phyloP scores from a whole-genome alignment of 2,113 vertebrate species.

The Motacilla alba region DNA sequence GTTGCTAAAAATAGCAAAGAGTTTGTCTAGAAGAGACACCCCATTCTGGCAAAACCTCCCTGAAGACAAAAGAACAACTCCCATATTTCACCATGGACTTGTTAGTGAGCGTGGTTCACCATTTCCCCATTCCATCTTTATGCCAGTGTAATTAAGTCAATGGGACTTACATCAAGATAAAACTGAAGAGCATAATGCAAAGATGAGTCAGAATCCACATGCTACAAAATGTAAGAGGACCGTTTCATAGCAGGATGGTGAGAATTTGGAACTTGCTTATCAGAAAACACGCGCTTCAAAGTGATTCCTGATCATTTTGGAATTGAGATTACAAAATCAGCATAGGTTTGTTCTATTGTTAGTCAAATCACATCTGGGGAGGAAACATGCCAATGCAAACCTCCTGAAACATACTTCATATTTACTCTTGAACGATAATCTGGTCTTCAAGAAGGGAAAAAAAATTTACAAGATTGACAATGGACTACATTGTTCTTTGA shows the following conservation, averaged over 20 bases:
- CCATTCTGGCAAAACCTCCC: not conserved
- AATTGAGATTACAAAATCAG: conserved; percentile 69
- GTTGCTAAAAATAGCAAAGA: conserved; percentile 18
- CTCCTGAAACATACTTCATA: conserved; percentile 51
- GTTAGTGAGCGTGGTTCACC: not conserved
- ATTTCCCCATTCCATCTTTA: conserved; percentile 9
- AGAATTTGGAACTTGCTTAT: conserved; percentile 54
- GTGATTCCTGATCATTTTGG: conserved; percentile 66
- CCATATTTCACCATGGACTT: not conserved
- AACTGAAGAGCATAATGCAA: not conserved
- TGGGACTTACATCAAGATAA: not conserved
- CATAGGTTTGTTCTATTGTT: conserved; percentile 61
- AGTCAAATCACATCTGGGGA: conserved; percentile 56
- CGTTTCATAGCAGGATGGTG: conserved; percentile 57
- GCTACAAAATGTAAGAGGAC: conserved; percentile 39
- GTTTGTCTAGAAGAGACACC: not conserved
- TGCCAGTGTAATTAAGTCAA: not conserved
- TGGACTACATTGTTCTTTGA: conserved; percentile 71
- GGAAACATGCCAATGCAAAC: conserved; percentile 65
- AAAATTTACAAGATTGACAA: conserved; percentile 64
- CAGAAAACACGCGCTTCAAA: conserved; percentile 11
- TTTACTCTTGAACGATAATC: conserved; percentile 73
- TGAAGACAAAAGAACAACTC: conserved; percentile 10
- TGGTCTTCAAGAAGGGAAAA: conserved; percentile 57
- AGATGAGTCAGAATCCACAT: conserved; percentile 1